Percentiles rank a stretch among this genome's conserved stretches.
These are phyloP conservation scores for Eristalinus sepulchralis DNA, from an alignment of 2,888 invertebrate species.

Conservation along the genomic window DNA sequence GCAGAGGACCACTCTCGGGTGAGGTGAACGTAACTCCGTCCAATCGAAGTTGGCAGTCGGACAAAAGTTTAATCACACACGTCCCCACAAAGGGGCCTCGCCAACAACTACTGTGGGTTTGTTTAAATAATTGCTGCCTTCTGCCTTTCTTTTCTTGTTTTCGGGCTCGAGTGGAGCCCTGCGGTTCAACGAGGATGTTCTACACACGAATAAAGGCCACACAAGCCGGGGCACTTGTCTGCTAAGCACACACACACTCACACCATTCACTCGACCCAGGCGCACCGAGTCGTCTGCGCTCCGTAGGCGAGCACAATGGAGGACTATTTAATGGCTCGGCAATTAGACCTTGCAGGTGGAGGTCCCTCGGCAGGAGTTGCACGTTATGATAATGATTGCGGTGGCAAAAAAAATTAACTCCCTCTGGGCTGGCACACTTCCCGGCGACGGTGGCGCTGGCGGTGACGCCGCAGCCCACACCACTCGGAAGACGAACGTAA, in stretches of 20 bases:
- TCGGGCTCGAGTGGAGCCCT: conserved; percentile 3
- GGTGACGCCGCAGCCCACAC: not conserved
- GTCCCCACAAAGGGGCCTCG: conserved; percentile 3
- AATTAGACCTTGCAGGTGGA: conserved; percentile 65
- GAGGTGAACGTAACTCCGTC: conserved; percentile 38
- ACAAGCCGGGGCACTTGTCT: conserved; percentile 47
- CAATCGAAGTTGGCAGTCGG: conserved; percentile 50
- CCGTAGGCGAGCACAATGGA: conserved; percentile 58
- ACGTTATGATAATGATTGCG: conserved; percentile 67
- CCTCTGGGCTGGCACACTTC: conserved; percentile 63
- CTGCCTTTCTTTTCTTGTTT: conserved; percentile 28
- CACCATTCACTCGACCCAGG: not conserved
- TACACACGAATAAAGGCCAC: conserved; percentile 46
- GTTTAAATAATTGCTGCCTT: conserved; percentile 62
- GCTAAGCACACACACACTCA: conserved; percentile 57
- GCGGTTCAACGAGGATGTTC: conserved; percentile 61
- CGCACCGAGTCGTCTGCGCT: conserved; percentile 24
- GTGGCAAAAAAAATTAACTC: conserved; percentile 64
- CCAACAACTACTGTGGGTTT: conserved; percentile 35
- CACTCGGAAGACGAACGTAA: conserved; percentile 58
- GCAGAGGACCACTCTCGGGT: not conserved
- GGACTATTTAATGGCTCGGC: conserved; percentile 64
- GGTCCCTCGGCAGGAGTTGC: conserved; percentile 24
- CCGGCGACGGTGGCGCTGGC: conserved; percentile 23
- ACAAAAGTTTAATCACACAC: conserved; percentile 61